Evolutionary conservation across 2,797 vertebrate genomes (phyloP).

Genomic region (Phrynocephalus guinanensis): DNA sequence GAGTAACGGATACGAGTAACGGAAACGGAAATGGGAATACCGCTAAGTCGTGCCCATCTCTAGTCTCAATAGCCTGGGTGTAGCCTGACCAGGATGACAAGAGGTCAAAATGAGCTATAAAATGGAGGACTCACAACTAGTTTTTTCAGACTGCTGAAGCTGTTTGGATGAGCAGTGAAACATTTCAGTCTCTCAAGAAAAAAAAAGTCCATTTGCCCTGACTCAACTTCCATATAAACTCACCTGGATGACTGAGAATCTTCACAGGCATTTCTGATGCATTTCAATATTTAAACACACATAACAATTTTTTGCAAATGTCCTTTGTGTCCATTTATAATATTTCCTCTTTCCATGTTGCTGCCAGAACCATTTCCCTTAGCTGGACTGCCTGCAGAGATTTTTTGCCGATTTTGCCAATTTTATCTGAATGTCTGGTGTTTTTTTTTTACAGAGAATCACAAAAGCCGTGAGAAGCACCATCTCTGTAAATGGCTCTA

Average conservation of each 20-base stretch:
- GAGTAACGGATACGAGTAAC: too few species aligned
- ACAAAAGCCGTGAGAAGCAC: background rate
- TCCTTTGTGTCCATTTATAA: background rate
- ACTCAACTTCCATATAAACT: too few species aligned
- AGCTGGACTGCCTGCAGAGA: background rate
- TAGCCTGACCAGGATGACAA: too few species aligned
- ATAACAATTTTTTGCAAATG: background rate
- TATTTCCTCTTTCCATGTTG: background rate
- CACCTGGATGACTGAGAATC: background rate
- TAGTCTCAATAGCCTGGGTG: too few species aligned
- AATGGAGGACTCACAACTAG: too few species aligned
- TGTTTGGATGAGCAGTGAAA: too few species aligned
- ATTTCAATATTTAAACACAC: background rate
- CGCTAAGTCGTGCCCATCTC: too few species aligned
- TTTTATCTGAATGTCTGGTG: slow-evolving; percentile 2
- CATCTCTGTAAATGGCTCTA: background rate
- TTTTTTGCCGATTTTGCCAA: background rate
- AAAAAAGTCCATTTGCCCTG: too few species aligned
- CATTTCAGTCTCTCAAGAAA: too few species aligned
- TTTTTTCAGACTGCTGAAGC: too few species aligned
- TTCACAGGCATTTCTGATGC: background rate
- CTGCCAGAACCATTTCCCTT: background rate
- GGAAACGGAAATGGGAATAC: too few species aligned
- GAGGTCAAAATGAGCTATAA: too few species aligned
- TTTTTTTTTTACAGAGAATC: background rate